A percentile compares a stretch with the other conserved stretches of the same genome.
These are phyloP conservation scores for Anguilla anguilla DNA, from an alignment of 2,797 vertebrate species.

Conservation along the genomic window DNA sequence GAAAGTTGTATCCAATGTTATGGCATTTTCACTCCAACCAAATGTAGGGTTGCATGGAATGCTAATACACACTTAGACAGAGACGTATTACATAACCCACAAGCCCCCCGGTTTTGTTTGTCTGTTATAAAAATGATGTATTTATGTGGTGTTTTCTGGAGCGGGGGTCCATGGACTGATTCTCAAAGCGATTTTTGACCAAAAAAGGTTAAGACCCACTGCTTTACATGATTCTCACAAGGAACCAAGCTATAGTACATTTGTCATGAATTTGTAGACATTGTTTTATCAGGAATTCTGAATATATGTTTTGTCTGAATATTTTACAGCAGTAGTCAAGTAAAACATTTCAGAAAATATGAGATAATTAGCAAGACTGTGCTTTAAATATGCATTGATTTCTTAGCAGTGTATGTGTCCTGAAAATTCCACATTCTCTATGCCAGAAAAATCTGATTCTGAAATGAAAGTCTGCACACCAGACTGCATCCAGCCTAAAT, in stretches of 20 bases:
- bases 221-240: neutral
- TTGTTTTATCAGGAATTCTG: neutral
- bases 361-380: neutral
- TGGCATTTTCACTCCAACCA: too few species aligned
- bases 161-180: too few species aligned
- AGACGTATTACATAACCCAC: too few species aligned
- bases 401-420: neutral
- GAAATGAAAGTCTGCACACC: neutral
- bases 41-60: too few species aligned
- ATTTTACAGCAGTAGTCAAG: neutral
- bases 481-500: neutral
- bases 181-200: too few species aligned
- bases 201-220: too few species aligned
- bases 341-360: neutral
- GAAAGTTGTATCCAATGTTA: too few species aligned
- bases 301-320: neutral
- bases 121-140: too few species aligned
- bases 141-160: too few species aligned
- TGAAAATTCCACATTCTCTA: neutral
- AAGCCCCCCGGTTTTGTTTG: too few species aligned
- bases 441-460: neutral
- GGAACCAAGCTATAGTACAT: neutral
- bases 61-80: too few species aligned
- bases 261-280: neutral
- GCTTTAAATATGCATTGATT: neutral